These are phyloP conservation scores for Pseudoips prasinana DNA, from an alignment of 2,888 invertebrate genomes.

Conservation along the genomic window DNA sequence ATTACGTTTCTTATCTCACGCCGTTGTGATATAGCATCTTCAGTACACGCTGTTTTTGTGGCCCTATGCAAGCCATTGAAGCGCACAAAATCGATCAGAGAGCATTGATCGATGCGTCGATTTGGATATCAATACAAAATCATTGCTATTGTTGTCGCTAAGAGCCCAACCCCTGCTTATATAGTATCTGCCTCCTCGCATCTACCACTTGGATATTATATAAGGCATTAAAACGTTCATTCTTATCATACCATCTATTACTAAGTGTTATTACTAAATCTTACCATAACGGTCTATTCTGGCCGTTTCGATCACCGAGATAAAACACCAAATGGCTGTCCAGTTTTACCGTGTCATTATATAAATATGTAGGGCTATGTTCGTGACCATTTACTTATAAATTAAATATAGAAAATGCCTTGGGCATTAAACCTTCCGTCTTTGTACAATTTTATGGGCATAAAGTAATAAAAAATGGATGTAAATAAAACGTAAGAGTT, in stretches of 20 bases:
- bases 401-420: no score
- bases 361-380: no score
- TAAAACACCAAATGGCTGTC: conserved; percentile 12
- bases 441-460: no score
- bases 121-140: conserved; percentile 35
- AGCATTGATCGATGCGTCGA: conserved; percentile 30
- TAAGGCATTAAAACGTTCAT: conserved; percentile 14
- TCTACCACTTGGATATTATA: conserved; percentile 18
- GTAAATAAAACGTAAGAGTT: conserved; percentile 11
- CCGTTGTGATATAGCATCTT: no score
- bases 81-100: conserved; percentile 22
- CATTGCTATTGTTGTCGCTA: conserved; percentile 38
- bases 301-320: conserved; percentile 18
- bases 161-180: conserved; percentile 28
- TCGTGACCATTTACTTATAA: no score
- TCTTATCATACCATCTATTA: conserved; percentile 26
- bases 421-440: no score
- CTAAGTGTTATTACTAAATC: conserved; percentile 20
- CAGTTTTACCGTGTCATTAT: conserved; percentile 18
- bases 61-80: conserved; percentile 9
- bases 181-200: conserved; percentile 18
- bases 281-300: conserved; percentile 23
- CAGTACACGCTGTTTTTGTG: conserved; percentile 12
- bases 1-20: no score
- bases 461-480: no score